Base-by-base conservation (phyloP, 2,888 invertebrate genomes). In the Bugula neritina region DNA sequence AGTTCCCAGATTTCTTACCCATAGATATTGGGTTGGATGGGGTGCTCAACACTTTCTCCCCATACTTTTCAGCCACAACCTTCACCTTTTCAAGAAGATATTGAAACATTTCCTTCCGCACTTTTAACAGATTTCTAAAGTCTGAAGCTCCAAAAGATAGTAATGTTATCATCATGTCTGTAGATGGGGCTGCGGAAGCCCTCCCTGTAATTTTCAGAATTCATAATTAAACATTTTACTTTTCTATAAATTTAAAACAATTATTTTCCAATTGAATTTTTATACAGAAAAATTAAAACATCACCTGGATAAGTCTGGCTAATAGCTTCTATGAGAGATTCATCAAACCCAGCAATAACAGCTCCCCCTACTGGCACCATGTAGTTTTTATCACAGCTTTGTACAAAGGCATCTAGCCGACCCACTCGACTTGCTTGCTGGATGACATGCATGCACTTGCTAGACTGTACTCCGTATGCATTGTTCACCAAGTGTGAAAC, bases 351-450 rank as follows among this genome's bases (percentile, higher is more conserved):
- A 31, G 90, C 90, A 72, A 92, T 88, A 21, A 84, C 77, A 21
- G 91, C 89, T 0, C 92, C 92, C 10, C 92, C 92, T 1, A 93
- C 92, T 21, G 92, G 92, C 31, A 92, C 91, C 84, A 92, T 83
- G 74, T 92, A 88, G 84, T 92, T 92, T 82, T 93, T 92, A 82
- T 92, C 92, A 13, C 91, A 90, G 79, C 91, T 92, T 82, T 92
- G 92, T 35, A 93, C 90, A 83, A 92, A 89, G 2, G 89, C 88
- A 84, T 92, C 92, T 0, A 92, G 86, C 73, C 91, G 86, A 10
- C 91, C 92, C 74, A 86, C 85, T 71, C 83, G 78, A 21, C 79
- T 77, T 23, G 85, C 84, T 82, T 85, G 77, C 25, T 35, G 35
- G 75, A 92, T 87, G 29, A 89, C 86, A 76, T 89, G 88, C 83